A percentile compares a stretch with the other conserved stretches of the same genome.
Conservation (phyloP, 2,113 vertebrate species). For the Misgurnus mizolepis region DNA sequence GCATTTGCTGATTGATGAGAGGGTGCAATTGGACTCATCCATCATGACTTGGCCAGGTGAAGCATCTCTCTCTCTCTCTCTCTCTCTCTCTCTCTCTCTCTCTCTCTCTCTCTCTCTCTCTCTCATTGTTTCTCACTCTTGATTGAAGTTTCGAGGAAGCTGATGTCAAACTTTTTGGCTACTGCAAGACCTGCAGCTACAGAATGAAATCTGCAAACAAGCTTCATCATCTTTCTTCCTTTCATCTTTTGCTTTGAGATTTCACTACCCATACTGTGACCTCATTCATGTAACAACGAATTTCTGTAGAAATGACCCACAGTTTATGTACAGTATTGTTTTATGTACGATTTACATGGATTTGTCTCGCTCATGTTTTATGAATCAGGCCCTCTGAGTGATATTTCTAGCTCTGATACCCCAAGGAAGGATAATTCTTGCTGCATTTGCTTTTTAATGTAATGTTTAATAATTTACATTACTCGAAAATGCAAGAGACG, state of each 20-base stretch:
- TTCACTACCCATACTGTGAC: too few relatives aligned
- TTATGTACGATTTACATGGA: not conserved
- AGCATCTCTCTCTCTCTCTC: slow-evolving; percentile 43
- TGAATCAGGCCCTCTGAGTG: not conserved
- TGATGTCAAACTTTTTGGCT: slow-evolving; percentile 46
- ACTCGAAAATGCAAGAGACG: not conserved
- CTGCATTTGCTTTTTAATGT: not conserved
- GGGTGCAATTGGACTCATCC: slow-evolving; percentile 52
- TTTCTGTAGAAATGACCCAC: too few relatives aligned
- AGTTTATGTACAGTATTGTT: not conserved
- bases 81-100: slow-evolving; percentile 21
- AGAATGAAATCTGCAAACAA: slow-evolving; percentile 19
- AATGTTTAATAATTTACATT: slow-evolving; percentile 4
- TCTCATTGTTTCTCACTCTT: slow-evolving; percentile 29
- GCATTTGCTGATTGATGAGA: slow-evolving; percentile 56
- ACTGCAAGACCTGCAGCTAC: not conserved
- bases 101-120: not conserved
- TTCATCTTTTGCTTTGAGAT: not conserved
- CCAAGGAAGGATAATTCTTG: not conserved
- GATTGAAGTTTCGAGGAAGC: slow-evolving; percentile 46
- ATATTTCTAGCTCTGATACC: not conserved
- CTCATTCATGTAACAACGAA: too few relatives aligned
- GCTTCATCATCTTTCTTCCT: not conserved
- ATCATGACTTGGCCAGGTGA: slow-evolving; percentile 54
- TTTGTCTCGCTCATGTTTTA: not conserved